A percentile compares a stretch with the other conserved stretches of the same genome.
These are phyloP conservation scores for Petrocephalus microphthalmus DNA, from an alignment of 2,113 vertebrate genomes.

Conservation along the genomic window DNA sequence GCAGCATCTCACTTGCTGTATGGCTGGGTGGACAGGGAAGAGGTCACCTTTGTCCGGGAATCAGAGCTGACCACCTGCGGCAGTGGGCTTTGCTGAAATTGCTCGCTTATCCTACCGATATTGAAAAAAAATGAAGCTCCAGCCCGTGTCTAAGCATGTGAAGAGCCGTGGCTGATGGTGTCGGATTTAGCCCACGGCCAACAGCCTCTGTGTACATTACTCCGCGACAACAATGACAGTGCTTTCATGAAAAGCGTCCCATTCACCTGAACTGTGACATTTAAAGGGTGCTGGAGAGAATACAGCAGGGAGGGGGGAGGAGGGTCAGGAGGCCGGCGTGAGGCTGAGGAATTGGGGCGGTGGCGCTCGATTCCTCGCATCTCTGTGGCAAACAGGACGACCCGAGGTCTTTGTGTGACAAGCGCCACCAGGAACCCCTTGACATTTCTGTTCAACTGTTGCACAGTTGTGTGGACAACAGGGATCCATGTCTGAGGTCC, in stretches of 20 bases:
- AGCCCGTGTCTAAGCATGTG: conserved; percentile 27
- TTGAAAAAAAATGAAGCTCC: conserved; percentile 20
- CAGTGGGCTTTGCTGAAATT: conserved; percentile 51
- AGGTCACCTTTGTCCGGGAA: background rate
- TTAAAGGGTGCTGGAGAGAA: conserved; percentile 17
- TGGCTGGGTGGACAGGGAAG: background rate
- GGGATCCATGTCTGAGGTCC: conserved; percentile 43
- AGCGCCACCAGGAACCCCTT: conserved; percentile 44
- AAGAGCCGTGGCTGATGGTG: conserved; percentile 25
- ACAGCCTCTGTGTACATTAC: background rate
- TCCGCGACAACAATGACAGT: background rate
- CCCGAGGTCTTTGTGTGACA: conserved; percentile 39
- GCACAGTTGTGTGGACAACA: conserved; percentile 38
- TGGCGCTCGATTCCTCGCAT: conserved; percentile 15
- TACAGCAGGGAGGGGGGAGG: background rate
- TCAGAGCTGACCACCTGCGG: conserved; percentile 23
- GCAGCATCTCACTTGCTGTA: background rate
- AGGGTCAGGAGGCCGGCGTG: background rate
- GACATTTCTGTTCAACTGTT: conserved; percentile 55
- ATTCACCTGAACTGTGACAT: conserved; percentile 26
- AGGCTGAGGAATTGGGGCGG: conserved; percentile 35
- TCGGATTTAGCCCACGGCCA: conserved; percentile 5
- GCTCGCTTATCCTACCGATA: conserved; percentile 40
- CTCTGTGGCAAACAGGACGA: background rate
- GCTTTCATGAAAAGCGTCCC: background rate